Base-by-base conservation (phyloP, 2,888 invertebrate species). In the Arrhopalites spinosus region DNA sequence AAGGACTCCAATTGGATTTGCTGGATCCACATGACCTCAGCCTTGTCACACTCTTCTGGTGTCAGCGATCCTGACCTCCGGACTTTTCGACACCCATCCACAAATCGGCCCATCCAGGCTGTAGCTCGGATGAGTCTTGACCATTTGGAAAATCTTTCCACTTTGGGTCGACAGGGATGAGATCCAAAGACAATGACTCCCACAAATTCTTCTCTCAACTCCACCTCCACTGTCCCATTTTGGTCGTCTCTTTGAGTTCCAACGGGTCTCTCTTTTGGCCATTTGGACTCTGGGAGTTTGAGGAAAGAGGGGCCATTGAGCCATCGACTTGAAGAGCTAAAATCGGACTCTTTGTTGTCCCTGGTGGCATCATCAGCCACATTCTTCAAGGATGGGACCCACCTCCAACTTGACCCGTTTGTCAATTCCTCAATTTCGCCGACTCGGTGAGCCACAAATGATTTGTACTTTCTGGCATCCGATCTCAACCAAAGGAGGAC, bases 291-390 rank as follows among this genome's bases (percentile, higher is more conserved):
- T 15, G n/a, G 2, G 1, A 47, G 2, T 20, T 56, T 47, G 1
- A 82, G 67, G 73, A 82, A 82, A 0, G 56, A 71, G 13, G 80
- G 81, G 13, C 81, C 81, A 8, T 0, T 23, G 8, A 81, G 43
- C 81, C 81, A 82, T 20, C 80, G 61, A 20, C 69, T 64, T n/a
- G 61, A 1, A 0, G 47, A 0, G 0, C 25, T 50, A 15, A 77
- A 20, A 17, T 76, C 70, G n/a, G 29, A 7, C 0, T 23, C 45
- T 2, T 2, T 23, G 13, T 23, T 56, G 47, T 75, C 69, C 20
- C 77, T 25, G 1, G 80, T 81, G 11, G 76, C 79, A 20, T 79
- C 78, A 45, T 81, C 80, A 0, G 81, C 79, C 0, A 78, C 79
- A 29, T 81, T 82, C 1, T 70, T 23, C 36, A 67, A 43, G 0